Conservation (phyloP, 2,888 invertebrate species). For the Metellina segmentata region DNA sequence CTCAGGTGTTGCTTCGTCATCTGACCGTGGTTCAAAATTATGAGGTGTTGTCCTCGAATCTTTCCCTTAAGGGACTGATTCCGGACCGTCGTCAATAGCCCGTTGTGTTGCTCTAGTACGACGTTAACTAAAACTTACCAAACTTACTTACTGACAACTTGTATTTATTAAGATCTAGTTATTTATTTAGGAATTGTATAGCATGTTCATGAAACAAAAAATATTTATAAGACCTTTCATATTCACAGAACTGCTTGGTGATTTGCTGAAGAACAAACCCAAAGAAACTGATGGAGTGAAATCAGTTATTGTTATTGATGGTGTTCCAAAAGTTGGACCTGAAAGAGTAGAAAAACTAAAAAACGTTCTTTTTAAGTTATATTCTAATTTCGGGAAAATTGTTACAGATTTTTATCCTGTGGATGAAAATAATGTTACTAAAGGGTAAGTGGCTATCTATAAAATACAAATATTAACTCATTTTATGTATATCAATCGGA, state of each 20-base stretch:
- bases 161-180: too few species aligned
- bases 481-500: background rate
- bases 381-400: constrained; percentile 91
- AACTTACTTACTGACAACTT: too few species aligned
- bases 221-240: background rate
- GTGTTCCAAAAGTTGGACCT: constrained; percentile 96
- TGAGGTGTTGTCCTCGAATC: too few species aligned
- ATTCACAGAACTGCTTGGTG: constrained; percentile 92
- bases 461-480: background rate
- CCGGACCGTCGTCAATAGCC: too few species aligned
- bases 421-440: constrained; percentile 90
- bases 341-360: constrained; percentile 94
- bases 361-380: constrained; percentile 94
- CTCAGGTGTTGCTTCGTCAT: too few species aligned
- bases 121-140: too few species aligned
- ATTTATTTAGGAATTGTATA: too few species aligned
- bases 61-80: too few species aligned
- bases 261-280: constrained; percentile 93
- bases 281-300: constrained; percentile 97
- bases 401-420: constrained; percentile 94
- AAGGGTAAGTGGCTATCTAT: constrained; percentile 85
- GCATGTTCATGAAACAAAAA: too few species aligned
- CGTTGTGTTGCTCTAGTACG: too few species aligned
- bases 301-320: constrained; percentile 96
- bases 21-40: too few species aligned